Evolutionary conservation across 1,140 invertebrate genomes (phyloP).

Genomic region (Coptotermes formosanus): DNA sequence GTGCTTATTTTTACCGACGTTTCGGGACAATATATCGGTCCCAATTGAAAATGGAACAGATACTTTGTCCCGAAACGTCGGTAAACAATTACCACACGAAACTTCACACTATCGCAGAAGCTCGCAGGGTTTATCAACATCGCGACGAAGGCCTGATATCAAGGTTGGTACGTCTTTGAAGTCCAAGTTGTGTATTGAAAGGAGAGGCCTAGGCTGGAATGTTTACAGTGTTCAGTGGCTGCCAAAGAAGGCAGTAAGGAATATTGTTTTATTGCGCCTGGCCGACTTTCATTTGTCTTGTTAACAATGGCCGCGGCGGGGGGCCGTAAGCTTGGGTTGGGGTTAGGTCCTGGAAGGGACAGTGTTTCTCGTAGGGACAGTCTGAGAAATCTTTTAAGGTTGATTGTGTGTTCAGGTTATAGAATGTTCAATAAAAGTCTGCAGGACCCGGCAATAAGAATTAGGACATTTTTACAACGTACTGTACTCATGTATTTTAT

Average conservation of each 20-base stretch:
- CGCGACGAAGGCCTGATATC: too few species aligned
- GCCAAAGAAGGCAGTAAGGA: background rate
- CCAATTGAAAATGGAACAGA: too few species aligned
- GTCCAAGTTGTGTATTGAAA: background rate
- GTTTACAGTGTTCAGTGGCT: background rate
- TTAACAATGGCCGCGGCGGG: background rate
- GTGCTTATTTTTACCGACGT: too few species aligned
- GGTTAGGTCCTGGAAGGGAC: background rate
- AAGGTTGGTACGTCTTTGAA: background rate
- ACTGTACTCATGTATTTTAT: background rate
- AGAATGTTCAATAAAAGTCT: background rate
- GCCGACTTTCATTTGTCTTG: constrained; percentile 1
- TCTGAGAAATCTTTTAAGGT: background rate
- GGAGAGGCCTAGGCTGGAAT: background rate
- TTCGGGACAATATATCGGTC: too few species aligned
- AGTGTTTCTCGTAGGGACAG: background rate
- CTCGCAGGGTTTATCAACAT: too few species aligned
- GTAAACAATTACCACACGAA: too few species aligned
- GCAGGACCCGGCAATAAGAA: background rate
- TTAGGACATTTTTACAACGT: background rate
- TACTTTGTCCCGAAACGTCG: too few species aligned
- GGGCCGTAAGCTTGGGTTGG: background rate
- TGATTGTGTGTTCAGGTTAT: background rate
- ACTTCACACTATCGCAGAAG: too few species aligned
- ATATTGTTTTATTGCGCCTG: constrained; percentile 18